Conservation (phyloP, 2,113 vertebrate genomes). For the Arizona elegans region DNA sequence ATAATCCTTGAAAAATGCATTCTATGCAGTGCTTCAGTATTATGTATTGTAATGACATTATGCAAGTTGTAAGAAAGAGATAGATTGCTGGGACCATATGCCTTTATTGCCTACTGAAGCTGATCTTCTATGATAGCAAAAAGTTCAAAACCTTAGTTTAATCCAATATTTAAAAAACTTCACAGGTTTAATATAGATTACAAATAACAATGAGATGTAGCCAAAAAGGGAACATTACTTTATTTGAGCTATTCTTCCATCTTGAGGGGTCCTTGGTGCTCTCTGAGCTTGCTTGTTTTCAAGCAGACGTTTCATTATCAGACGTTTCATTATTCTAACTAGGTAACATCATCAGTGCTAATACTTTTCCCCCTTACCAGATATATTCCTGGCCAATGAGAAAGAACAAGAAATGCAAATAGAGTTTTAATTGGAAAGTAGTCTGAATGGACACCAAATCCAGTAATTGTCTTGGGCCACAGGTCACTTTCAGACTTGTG, state of each 20-base stretch:
- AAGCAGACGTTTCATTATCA: too few relatives aligned
- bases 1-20: background rate
- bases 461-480: background rate
- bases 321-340: too few relatives aligned
- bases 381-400: background rate
- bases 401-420: background rate
- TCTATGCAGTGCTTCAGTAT: background rate
- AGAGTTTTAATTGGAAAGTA: background rate
- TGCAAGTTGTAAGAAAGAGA: background rate
- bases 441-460: background rate
- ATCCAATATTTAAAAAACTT: background rate
- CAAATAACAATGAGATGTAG: background rate
- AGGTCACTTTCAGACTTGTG: background rate
- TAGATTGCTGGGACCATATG: background rate
- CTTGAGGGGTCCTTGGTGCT: too few relatives aligned
- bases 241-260: background rate
- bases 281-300: too few relatives aligned
- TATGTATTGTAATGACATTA: slow-evolving; percentile 7
- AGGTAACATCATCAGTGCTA: too few relatives aligned
- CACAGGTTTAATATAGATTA: background rate
- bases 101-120: slow-evolving; percentile 1
- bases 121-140: background rate
- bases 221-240: background rate
- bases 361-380: background rate
- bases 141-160: background rate